Evolutionary conservation across 2,797 vertebrate genomes (phyloP), one percentile per base, ranked within the genome.

Genomic region (Hirundo rustica): DNA sequence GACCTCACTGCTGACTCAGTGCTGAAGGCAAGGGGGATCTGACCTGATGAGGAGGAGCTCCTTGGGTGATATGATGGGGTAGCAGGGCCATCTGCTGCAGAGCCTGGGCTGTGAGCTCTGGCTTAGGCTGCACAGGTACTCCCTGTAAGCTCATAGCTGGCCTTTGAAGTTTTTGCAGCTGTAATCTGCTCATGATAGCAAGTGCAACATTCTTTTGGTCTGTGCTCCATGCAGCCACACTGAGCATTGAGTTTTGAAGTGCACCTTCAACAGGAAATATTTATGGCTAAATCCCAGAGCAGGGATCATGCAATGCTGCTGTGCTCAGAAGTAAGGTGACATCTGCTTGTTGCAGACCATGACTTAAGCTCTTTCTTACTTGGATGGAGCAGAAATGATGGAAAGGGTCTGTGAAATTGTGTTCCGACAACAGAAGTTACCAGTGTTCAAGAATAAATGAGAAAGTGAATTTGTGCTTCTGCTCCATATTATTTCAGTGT

Each of bases 371-470:
- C 54, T 83, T 85, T 91, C n/a, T 55, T 80, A 23, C 50, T 57
- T 65, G 47, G 29, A 30, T 81, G 64, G 68, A 82, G 16, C 18
- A 58, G 66, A 65, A 67, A 44, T 0, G 1, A 76, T 44, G 34
- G 82, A 96, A 95, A 95, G 73, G 70, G 15, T 22, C 74, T 29
- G 12, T 80, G 66, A 85, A 90, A 73, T 32, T 85, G 48, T 40
- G 18, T 66, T 91, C 36, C 20, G 47, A 84, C 7, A 64, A 65
- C 2, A 20, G 48, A 87, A 79, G 34, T 54, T 38, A 64, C 13
- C 13, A 50, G 13, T 15, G 34, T 11, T 68, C 18, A 42, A 61
- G 26, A 67, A 30, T 42, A 92, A 77, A 78, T 21, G 29, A 47
- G 53, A 89, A 89, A 3, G 8, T 2, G 26, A 57, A 34, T 83